Conservation (phyloP, 1,140 invertebrate species). For the Zaprionus camerounensis region DNA sequence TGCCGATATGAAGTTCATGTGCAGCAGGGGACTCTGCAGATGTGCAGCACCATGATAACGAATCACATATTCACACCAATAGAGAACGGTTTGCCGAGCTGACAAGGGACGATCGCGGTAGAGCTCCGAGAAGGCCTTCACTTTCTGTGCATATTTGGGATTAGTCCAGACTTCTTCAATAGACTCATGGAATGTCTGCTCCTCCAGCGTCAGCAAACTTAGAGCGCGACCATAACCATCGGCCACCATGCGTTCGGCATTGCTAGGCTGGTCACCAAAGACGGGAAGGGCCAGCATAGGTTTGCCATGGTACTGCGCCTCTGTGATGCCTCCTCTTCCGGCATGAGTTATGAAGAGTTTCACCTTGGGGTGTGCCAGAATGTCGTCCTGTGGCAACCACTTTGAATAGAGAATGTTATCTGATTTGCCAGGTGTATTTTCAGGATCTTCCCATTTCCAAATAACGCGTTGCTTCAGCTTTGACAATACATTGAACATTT, state of each 20-base stretch:
- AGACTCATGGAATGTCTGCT: constrained; percentile 61
- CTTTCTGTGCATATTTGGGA: constrained; percentile 52
- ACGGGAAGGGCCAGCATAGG: constrained; percentile 85
- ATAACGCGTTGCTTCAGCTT: constrained; percentile 84
- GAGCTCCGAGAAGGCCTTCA: constrained; percentile 49
- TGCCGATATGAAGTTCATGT: constrained; percentile 78
- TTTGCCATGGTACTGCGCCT: constrained; percentile 85
- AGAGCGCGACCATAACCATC: constrained; percentile 66
- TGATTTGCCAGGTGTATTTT: constrained; percentile 81
- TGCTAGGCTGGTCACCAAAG: constrained; percentile 73
- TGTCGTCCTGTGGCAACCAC: constrained; percentile 87
- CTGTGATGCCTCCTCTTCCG: constrained; percentile 86
- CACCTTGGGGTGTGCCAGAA: constrained; percentile 86
- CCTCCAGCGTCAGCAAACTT: constrained; percentile 84
- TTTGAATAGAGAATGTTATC: constrained; percentile 85
- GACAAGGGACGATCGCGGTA: constrained; percentile 70
- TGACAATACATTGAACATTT: constrained; percentile 84
- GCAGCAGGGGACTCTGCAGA: constrained; percentile 56
- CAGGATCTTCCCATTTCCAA: constrained; percentile 85
- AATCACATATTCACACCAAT: constrained; percentile 84
- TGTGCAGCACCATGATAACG: constrained; percentile 83
- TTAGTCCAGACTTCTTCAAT: constrained; percentile 60
- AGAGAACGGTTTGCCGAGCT: constrained; percentile 77
- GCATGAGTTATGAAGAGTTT: constrained; percentile 90
- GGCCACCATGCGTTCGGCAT: constrained; percentile 40